Percentiles rank a stretch among this genome's conserved stretches.
Evolutionary conservation across 2,888 invertebrate species (phyloP).

Genomic region (Spodoptera exigua): DNA sequence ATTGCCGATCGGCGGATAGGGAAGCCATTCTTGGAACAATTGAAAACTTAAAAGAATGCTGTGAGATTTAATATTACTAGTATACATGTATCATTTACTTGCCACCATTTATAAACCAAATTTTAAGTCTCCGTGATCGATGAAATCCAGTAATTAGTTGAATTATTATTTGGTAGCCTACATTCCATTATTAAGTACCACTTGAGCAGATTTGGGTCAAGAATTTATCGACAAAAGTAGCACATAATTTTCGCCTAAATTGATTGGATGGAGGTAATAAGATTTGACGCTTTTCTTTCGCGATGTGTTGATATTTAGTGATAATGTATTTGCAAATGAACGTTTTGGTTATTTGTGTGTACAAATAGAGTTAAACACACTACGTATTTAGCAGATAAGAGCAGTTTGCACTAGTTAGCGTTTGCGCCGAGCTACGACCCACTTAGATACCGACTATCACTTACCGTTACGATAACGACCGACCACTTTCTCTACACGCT

Average conservation of each 20-base stretch:
- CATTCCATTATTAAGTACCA: slow-evolving; percentile 5
- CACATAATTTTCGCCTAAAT: slow-evolving; percentile 31
- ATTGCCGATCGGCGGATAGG: slow-evolving; percentile 3
- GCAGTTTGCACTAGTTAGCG: slow-evolving; percentile 75
- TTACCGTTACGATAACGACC: slow-evolving; percentile 74
- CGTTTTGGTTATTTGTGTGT: slow-evolving; percentile 47
- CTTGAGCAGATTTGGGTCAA: slow-evolving; percentile 59
- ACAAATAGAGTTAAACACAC: slow-evolving; percentile 65
- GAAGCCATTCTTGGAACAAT: not conserved
- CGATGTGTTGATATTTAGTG: slow-evolving; percentile 11
- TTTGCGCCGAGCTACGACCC: slow-evolving; percentile 73
- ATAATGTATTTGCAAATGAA: slow-evolving; percentile 56
- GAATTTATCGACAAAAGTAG: slow-evolving; percentile 60
- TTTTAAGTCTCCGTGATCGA: too few species aligned
- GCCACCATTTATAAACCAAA: too few species aligned
- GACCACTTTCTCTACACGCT: slow-evolving; percentile 80
- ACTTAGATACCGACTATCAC: slow-evolving; percentile 84
- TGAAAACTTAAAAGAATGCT: too few species aligned
- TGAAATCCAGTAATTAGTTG: too few species aligned
- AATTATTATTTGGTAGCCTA: not conserved
- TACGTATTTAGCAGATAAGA: slow-evolving; percentile 69
- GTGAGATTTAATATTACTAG: too few species aligned
- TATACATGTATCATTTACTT: too few species aligned
- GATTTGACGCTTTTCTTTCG: slow-evolving; percentile 25
- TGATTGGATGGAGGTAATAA: slow-evolving; percentile 32